Percentiles rank a stretch among this genome's conserved stretches.
phyloP scores from a whole-genome alignment of 64 coral and sea anemone genomes.

The Actinia equina region DNA sequence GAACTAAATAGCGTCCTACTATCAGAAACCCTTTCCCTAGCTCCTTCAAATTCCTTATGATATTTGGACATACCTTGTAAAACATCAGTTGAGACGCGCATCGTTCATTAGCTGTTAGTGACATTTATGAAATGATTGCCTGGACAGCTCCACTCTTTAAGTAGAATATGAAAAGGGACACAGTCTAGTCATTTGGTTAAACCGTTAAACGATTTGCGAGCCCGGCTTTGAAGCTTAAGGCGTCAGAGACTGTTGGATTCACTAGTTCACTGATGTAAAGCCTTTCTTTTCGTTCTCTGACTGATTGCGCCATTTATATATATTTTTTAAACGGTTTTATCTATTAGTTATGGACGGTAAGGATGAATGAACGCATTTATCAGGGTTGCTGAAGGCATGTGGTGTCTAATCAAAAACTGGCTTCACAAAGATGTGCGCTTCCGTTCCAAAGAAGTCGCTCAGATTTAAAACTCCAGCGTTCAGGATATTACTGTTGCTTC shows the following conservation, averaged over 20 bases:
- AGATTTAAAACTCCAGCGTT: constrained; percentile 1
- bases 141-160: too few species aligned
- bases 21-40: too few species aligned
- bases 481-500: background rate
- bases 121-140: too few species aligned
- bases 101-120: too few species aligned
- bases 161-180: too few species aligned
- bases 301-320: background rate
- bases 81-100: too few species aligned
- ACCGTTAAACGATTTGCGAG: background rate
- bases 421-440: background rate
- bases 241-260: background rate
- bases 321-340: background rate
- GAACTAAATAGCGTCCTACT: too few species aligned
- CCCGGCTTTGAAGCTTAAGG: too few species aligned
- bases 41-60: too few species aligned
- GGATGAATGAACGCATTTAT: background rate
- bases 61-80: too few species aligned
- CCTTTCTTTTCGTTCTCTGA: background rate
- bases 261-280: background rate
- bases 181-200: background rate
- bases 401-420: constrained; percentile 3
- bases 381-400: background rate
- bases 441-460: background rate
- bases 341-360: background rate